These are phyloP conservation scores for Fissipunctia ypsillon DNA, from an alignment of 2,888 invertebrate genomes.

Conservation along the genomic window DNA sequence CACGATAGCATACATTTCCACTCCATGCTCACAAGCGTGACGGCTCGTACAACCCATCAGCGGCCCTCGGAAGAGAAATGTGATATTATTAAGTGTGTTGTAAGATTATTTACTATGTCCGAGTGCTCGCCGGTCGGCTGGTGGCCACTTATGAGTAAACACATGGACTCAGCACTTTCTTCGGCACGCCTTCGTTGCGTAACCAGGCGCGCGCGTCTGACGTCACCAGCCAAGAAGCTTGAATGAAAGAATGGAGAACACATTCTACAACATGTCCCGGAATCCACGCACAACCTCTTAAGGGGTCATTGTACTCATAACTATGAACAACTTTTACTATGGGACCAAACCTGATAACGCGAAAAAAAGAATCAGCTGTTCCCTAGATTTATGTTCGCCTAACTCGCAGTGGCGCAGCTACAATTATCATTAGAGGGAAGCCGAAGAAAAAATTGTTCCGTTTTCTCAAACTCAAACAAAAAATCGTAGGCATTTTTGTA, in stretches of 20 bases:
- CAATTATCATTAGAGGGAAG: no score
- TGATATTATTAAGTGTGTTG: constrained; percentile 56
- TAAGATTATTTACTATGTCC: constrained; percentile 55
- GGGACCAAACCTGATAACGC: no score
- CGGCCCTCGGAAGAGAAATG: constrained; percentile 57
- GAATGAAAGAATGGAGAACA: constrained; percentile 27
- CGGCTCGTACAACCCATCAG: background rate
- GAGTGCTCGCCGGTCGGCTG: constrained; percentile 12
- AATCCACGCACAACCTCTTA: no score
- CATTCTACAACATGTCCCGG: no score
- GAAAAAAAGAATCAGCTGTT: no score
- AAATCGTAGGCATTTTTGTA: no score
- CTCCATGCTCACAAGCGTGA: constrained; percentile 13
- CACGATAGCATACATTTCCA: background rate
- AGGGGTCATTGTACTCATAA: no score
- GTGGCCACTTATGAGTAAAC: constrained; percentile 54
- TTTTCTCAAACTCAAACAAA: no score
- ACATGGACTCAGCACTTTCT: constrained; percentile 65
- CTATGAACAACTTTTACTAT: no score
- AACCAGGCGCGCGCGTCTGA: constrained; percentile 30
- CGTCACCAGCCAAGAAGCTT: constrained; percentile 40
- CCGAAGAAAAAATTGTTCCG: no score
- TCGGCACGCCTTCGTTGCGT: constrained; percentile 68
- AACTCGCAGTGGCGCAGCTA: no score
- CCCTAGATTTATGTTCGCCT: no score